Evolutionary conservation across 1,140 invertebrate genomes (phyloP), one percentile per base, ranked within the genome.

Genomic region (Neotoxoptera formosana): DNA sequence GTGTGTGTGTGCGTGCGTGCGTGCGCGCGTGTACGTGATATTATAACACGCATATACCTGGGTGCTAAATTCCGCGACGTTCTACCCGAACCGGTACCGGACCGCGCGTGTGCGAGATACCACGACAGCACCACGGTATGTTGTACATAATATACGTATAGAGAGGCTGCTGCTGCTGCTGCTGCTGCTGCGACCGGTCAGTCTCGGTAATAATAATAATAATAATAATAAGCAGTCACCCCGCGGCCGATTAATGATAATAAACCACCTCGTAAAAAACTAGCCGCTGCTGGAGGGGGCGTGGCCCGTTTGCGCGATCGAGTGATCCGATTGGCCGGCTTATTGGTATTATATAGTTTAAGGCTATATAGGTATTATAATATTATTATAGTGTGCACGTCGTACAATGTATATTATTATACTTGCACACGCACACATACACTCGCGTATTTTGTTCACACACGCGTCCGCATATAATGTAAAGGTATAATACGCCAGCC

Each of bases 221-320:
- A 87, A 48, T 48, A 87, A 51, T 88, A 47, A 88, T 51, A 51
- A 88, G 47, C 86, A 21, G n/a, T 88, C 7, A 88, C 86, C 87
- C 87, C 87, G 47, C n/a, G 87, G 87, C 87, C 87, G 87, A 89
- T 89, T 89, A 89, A 89, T 89, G 48, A 89, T 89, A 76, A 76
- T 76, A 89, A 89, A 89, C 87, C 87, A 89, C 87, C 30, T 89
- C 17, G 87, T 34, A 51, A 53, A 88, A 89, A 51, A 89, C n/a
- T 53, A 89, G 48, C 48, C 87, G n/a, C n/a, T n/a, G n/a, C n/a
- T n/a, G 14, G 20, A 36, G 48, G 30, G 47, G 87, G 87, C 87
- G 87, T 53, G 87, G 30, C 48, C 34, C 48, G 87, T 53, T 89
- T 53, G 48, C 48, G 20, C 45, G 47, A 21, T 53, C 51, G n/a